Evolutionary conservation across 2,113 vertebrate genomes (phyloP).

Genomic region (Halcyon malimbica): DNA sequence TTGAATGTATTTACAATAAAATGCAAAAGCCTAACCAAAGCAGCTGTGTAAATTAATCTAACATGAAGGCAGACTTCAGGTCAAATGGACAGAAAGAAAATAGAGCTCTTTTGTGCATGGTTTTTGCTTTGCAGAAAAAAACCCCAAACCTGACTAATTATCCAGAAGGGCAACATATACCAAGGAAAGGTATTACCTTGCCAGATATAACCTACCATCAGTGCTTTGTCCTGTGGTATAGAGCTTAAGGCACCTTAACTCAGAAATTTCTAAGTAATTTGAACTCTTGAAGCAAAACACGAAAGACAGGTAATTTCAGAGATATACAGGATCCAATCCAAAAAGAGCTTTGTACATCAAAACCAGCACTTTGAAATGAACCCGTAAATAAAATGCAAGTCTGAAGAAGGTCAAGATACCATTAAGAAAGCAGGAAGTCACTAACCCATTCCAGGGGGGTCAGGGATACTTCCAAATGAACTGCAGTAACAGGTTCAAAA

Average conservation of each 20-base stretch:
- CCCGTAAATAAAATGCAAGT: background rate
- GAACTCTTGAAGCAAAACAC: constrained; percentile 33
- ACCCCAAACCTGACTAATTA: too few relatives aligned
- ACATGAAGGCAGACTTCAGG: background rate
- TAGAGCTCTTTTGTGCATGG: background rate
- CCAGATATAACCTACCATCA: background rate
- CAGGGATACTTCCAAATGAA: constrained; percentile 1
- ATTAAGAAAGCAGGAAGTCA: constrained; percentile 14
- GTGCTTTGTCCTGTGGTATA: background rate
- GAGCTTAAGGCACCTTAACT: background rate
- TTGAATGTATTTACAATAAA: background rate
- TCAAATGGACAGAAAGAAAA: background rate
- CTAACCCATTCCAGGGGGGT: background rate
- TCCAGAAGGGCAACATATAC: background rate
- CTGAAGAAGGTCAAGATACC: constrained; percentile 6
- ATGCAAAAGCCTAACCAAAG: constrained; percentile 13
- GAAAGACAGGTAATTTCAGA: constrained; percentile 47
- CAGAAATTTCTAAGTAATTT: background rate
- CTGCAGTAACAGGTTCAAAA: background rate
- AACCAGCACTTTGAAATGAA: constrained; percentile 1
- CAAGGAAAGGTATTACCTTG: background rate
- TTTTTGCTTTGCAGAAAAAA: background rate
- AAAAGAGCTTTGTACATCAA: constrained; percentile 16
- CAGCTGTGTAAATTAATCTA: background rate
- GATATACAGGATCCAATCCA: constrained; percentile 22